Base-by-base conservation (phyloP, 53 echinoderm and acorn worm genomes). In the Hippasteria phrygiana region DNA sequence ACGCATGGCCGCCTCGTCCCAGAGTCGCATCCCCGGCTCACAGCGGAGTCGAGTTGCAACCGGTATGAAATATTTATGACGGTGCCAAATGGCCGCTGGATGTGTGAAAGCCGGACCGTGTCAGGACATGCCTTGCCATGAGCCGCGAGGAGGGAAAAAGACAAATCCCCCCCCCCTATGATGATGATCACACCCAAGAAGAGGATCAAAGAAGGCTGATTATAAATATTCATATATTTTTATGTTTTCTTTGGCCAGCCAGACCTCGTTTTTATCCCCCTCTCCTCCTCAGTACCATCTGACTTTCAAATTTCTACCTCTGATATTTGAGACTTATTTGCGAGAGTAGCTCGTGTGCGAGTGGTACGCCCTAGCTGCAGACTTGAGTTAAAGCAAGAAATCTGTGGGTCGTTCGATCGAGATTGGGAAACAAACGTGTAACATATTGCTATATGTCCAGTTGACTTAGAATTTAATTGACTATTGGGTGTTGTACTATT, bases 221-320 rank as follows among this genome's bases (percentile, higher is more conserved):
- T 48, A 85, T 85, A 53, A 85, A 85, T 85, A 85, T 70, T 85
- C 85, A 85, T 34, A 46, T 47, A 70, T 55, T 36, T 56, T 75
- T 27, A 4, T 50, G 12, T 31, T 1, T 51, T 45, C 34, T 39
- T 43, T 43, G 43, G 62, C 63, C 37, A 9, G 48, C 48, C 48
- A 48, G 8, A 48, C 8, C 48, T 48, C 48, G 14, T 48, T 48
- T 48, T 48, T 48, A 48, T 48, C 14, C 8, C 48, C n/a, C 48
- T 62, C 62, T 14, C 18, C 22, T 62, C 62, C 13, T 34, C 38
- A 12, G 27, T 31, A 33, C 38, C 27, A 88, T 88, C 39, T 47
- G 88, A 77, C 77, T 77, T 77, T 88, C 11, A 88, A 63, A 78
- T 88, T 75, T 20, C 35, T 18, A 66, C 45, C 78, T 35, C 51